phyloP scores from a whole-genome alignment of 2,113 vertebrate genomes.

The Amia ocellicauda region DNA sequence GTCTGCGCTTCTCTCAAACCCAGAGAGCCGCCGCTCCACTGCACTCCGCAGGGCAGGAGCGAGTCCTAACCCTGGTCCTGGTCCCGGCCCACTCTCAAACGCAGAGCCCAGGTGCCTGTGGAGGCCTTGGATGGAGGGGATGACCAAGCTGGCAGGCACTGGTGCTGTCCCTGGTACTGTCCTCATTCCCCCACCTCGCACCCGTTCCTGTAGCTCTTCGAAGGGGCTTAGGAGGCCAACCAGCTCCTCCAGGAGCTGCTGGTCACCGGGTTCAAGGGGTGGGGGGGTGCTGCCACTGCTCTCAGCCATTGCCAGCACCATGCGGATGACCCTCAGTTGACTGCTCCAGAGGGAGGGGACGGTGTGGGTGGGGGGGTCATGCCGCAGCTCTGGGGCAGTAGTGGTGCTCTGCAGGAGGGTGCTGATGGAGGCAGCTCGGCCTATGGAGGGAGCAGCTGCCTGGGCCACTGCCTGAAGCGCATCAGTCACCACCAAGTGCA shows the following conservation, averaged over 20 bases:
- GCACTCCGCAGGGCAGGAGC: too few relatives aligned
- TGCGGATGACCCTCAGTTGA: constrained; percentile 10
- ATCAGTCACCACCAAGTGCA: constrained; percentile 12
- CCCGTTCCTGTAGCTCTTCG: constrained; percentile 6
- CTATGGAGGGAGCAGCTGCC: not conserved
- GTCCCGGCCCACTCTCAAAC: too few relatives aligned
- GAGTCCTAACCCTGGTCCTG: too few relatives aligned
- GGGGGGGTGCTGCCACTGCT: not conserved
- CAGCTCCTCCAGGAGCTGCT: constrained; percentile 8
- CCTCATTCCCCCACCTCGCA: not conserved
- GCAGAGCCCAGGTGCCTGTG: constrained; percentile 10
- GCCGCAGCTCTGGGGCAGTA: not conserved
- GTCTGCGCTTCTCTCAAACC: not conserved
- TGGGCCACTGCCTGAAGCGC: not conserved
- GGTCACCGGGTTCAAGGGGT: not conserved
- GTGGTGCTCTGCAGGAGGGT: not conserved
- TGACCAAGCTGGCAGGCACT: constrained; percentile 13
- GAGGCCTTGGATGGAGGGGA: constrained; percentile 11
- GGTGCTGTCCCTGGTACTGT: too few relatives aligned
- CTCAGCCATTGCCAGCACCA: not conserved
- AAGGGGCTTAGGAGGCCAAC: constrained; percentile 13
- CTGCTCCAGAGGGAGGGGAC: not conserved
- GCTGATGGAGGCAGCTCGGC: not conserved
- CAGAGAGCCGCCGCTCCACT: not conserved
- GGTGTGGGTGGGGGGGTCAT: not conserved